Base-by-base conservation (phyloP, 1,140 invertebrate genomes). In the Drosophila grimshawi region DNA sequence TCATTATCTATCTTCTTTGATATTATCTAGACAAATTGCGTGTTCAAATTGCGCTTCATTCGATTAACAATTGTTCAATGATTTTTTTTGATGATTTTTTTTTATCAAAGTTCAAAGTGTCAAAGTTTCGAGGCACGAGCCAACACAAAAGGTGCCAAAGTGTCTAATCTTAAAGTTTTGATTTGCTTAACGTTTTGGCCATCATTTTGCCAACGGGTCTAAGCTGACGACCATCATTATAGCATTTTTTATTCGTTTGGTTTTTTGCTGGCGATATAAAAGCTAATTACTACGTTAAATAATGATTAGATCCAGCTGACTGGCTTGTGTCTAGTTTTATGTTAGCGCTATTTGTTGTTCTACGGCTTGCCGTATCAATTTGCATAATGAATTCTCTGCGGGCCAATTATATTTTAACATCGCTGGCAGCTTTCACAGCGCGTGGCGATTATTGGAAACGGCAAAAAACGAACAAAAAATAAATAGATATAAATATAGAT, bases 251-350 rank as follows among this genome's bases (percentile, higher is more conserved):
- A 78, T 75, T 70, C 67, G 55, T 73, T 66, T 39, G 33, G 19
- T 19, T 46, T 79, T 63, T 72, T 88, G 64, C 57, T 73, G 8
- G 64, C 67, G 49, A 43, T 74, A 75, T 63, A 89, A 88, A 83
- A 80, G 69, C 77, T 83, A 89, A 88, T 88, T 89, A 83, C 81
- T 72, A 78, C 89, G 85, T 88, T 88, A 89, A 88, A 88, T 69
- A 89, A 89, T 78, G 85, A 88, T 88, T 78, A 89, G 83, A 89
- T 69, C 41, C 49, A 70, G 73, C 74, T 63, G 10, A 43, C 39
- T 67, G 62, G 39, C 39, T 45, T 65, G 78, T 61, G 43, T 37
- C 57, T 32, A 53, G 51, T 73, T 57, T 61, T 37, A 55, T 52
- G 64, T 61, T 60, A 19, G 19, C 70, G 37, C 56, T 51, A 57